These are phyloP conservation scores for Dicyrtomina minuta DNA, from an alignment of 2,888 invertebrate species.

Conservation along the genomic window DNA sequence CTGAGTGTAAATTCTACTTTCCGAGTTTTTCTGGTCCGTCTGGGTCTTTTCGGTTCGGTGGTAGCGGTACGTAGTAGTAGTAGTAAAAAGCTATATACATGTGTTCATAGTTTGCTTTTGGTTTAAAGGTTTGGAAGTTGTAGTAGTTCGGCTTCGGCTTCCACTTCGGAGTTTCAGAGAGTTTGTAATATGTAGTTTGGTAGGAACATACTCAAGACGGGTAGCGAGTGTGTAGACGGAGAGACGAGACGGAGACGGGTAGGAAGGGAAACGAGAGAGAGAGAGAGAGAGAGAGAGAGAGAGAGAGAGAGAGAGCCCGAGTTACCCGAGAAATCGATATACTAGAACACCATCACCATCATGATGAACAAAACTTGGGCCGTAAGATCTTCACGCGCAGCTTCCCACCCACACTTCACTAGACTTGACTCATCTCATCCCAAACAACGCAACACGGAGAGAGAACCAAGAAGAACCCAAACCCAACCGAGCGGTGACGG, in stretches of 20 bases:
- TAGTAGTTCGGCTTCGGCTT: too few relatives aligned
- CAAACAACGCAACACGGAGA: neutral
- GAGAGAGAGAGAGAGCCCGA: neutral
- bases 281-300: constrained; percentile 17
- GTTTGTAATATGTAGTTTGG: too few relatives aligned
- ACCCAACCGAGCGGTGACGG: neutral
- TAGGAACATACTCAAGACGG: too few relatives aligned
- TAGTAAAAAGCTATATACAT: too few relatives aligned
- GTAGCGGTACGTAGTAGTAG: too few relatives aligned
- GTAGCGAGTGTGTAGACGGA: too few relatives aligned
- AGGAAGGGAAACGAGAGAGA: constrained; percentile 13
- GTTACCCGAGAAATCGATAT: constrained; percentile 37
- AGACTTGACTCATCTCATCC: constrained; percentile 11
- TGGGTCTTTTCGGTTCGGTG: too few relatives aligned
- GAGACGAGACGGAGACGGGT: neutral
- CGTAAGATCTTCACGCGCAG: constrained; percentile 41
- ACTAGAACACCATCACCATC: constrained; percentile 31
- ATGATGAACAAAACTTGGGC: constrained; percentile 5
- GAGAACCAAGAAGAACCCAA: neutral
- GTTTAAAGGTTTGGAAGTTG: too few relatives aligned
- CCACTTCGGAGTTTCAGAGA: too few relatives aligned
- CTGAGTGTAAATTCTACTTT: too few relatives aligned
- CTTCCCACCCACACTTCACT: constrained; percentile 45
- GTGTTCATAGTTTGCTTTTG: too few relatives aligned
- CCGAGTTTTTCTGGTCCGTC: too few relatives aligned